Evolutionary conservation across 2,797 vertebrate genomes (phyloP).

Genomic region (Phataginus tetradactyla): DNA sequence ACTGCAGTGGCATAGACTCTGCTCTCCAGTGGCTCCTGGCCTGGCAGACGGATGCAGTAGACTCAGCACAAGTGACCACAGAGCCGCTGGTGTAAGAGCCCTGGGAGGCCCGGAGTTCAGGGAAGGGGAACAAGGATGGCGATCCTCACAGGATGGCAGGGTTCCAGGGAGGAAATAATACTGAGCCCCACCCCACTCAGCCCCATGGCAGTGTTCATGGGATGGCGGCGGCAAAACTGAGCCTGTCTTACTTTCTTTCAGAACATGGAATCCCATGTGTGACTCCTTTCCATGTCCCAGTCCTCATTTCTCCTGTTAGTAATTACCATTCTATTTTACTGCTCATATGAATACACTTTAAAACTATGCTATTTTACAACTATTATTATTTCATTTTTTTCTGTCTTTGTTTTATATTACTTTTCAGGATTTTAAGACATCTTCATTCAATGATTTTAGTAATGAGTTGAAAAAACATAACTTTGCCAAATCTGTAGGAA

Average conservation of each 20-base stretch:
- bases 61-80: neutral
- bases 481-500: neutral
- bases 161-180: neutral
- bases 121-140: neutral
- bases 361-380: neutral
- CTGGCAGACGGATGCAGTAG: neutral
- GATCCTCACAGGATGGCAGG: accelerated
- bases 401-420: neutral
- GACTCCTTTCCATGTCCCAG: neutral
- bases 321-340: neutral
- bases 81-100: neutral
- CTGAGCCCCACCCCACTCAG: neutral
- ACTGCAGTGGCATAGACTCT: neutral
- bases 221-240: neutral
- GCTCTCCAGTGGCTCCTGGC: neutral
- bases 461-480: neutral
- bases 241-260: neutral
- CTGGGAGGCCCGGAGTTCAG: neutral
- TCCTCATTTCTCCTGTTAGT: neutral
- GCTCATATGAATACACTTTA: neutral
- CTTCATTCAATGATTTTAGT: neutral
- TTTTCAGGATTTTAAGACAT: neutral
- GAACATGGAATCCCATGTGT: neutral
- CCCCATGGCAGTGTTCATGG: neutral
- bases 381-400: neutral